Evolutionary conservation across 1,140 invertebrate genomes (phyloP).

Genomic region (Drosophila pachea): DNA sequence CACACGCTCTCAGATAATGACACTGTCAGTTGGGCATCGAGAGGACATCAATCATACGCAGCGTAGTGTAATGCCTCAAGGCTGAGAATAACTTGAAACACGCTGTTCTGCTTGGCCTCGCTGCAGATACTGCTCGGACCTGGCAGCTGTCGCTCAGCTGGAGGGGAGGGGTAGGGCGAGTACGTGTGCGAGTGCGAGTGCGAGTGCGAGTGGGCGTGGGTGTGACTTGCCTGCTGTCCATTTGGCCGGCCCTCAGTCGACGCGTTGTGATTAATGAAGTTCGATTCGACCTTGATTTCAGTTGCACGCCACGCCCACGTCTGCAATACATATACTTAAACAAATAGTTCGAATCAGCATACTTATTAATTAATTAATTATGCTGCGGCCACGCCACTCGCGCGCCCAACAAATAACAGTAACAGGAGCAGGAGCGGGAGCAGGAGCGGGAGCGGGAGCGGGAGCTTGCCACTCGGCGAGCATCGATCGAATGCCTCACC

Average conservation of each 20-base stretch:
- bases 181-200: not conserved
- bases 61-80: slow-evolving; percentile 51
- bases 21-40: slow-evolving; percentile 63
- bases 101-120: slow-evolving; percentile 26
- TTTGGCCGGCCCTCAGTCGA: slow-evolving; percentile 10
- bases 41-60: slow-evolving; percentile 70
- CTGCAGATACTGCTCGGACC: slow-evolving; percentile 21
- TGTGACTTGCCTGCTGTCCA: slow-evolving; percentile 20
- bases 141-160: slow-evolving; percentile 16
- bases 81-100: slow-evolving; percentile 48
- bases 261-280: slow-evolving; percentile 38
- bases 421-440: too few relatives aligned
- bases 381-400: slow-evolving; percentile 6
- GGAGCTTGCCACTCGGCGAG: too few relatives aligned
- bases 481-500: too few relatives aligned
- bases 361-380: slow-evolving; percentile 41
- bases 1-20: slow-evolving; percentile 58
- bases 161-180: too few relatives aligned
- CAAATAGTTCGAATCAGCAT: slow-evolving; percentile 28
- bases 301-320: slow-evolving; percentile 25
- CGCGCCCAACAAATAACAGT: slow-evolving; percentile 13
- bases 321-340: not conserved
- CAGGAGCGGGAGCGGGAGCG: too few relatives aligned
- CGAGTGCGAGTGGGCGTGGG: not conserved
- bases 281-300: slow-evolving; percentile 46